phyloP scores from a whole-genome alignment of 2,113 vertebrate genomes.

The Trachemys scripta region DNA sequence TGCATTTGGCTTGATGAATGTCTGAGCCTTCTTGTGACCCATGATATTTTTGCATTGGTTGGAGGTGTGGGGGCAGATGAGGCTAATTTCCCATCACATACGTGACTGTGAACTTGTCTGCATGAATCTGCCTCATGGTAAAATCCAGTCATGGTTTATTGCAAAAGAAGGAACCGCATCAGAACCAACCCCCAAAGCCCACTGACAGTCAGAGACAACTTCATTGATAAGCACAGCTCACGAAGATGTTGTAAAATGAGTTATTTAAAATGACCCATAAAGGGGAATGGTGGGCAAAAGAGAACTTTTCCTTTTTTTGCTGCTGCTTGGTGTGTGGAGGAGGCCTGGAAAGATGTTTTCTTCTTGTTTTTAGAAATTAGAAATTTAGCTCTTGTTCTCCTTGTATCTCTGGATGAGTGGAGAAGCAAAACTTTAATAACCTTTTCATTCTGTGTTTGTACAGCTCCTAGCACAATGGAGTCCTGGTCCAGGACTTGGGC shows the following conservation, averaged over 20 bases:
- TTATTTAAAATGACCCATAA: neutral
- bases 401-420: neutral
- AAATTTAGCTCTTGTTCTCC: neutral
- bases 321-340: neutral
- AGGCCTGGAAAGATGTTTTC: neutral
- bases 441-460: neutral
- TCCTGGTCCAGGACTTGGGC: neutral
- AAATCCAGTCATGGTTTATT: neutral
- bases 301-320: neutral
- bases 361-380: neutral
- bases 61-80: neutral
- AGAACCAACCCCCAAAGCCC: neutral
- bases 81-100: rapidly evolving
- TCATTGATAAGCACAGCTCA: neutral
- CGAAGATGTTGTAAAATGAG: no score
- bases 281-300: neutral
- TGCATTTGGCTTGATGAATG: neutral
- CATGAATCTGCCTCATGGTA: neutral
- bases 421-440: neutral
- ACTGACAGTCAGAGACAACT: rapidly evolving
- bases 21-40: conserved; percentile 30
- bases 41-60: conserved; percentile 42
- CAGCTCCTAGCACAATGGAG: neutral
- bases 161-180: neutral
- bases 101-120: neutral